These are phyloP conservation scores for Plebejus argus DNA, from an alignment of 2,888 invertebrate species.

Conservation along the genomic window DNA sequence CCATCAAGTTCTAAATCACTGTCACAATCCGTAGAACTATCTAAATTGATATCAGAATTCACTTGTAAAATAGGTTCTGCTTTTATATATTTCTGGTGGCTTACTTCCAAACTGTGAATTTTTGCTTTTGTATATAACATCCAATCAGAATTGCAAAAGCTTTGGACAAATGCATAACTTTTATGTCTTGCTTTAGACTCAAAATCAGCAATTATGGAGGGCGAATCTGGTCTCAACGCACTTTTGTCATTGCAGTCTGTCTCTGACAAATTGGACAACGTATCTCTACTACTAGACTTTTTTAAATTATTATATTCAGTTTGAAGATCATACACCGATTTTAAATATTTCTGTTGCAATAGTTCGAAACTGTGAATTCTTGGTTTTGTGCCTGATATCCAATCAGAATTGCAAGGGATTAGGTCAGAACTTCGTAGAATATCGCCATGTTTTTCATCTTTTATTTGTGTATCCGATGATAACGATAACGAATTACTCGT, in stretches of 20 bases:
- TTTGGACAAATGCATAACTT: neutral
- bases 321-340: neutral
- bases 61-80: neutral
- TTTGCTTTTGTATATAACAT: neutral
- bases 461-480: slow-evolving; percentile 45
- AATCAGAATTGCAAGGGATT: slow-evolving; percentile 30
- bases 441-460: slow-evolving; percentile 34
- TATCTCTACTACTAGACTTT: slow-evolving; percentile 44
- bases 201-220: slow-evolving; percentile 36
- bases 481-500: slow-evolving; percentile 51
- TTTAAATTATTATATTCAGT: slow-evolving; percentile 14
- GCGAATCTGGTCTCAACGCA: slow-evolving; percentile 30
- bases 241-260: slow-evolving; percentile 40
- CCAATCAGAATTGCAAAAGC: slow-evolving; percentile 31
- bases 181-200: neutral
- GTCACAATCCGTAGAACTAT: slow-evolving; percentile 42
- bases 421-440: neutral
- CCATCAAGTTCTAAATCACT: slow-evolving; percentile 40
- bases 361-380: neutral
- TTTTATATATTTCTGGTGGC: neutral
- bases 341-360: neutral
- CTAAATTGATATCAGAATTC: slow-evolving; percentile 8
- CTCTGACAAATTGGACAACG: slow-evolving; percentile 51
- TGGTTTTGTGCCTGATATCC: neutral
- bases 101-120: neutral